Base-by-base conservation (phyloP, 2,797 vertebrate genomes). In the Phyllotis vaccarum region DNA sequence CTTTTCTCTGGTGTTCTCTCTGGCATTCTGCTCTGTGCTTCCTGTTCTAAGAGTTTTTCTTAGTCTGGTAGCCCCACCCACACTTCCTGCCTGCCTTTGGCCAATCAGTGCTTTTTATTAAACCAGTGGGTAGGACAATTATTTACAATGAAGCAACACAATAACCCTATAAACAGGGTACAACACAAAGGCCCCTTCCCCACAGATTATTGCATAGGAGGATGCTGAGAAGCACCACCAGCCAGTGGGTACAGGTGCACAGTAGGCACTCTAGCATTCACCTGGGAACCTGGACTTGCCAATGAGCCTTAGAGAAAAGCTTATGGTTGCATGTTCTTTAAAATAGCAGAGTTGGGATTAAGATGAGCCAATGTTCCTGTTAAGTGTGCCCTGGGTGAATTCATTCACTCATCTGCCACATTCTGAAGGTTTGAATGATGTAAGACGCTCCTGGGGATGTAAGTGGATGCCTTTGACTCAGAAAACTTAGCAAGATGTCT, bases 401-500 rank as follows among this genome's bases (percentile, higher is more conserved):
- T 13, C 12, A 40, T 66, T 49, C 74, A 49, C 34, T 70, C 5
- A 0, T 8, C 49, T 49, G 40, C 49, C n/a, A 21, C 12, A 34
- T 9, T n/a, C 0, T 6, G 4, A 0, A 8, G 56, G 64, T 29
- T 56, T 72, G 62, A 86, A 52, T 68, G 31, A 24, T 0, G 5
- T 24, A 52, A 86, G 31, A 86, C 29, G n/a, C 11, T 52, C 34
- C 52, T 0, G 17, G 7, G 56, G 34, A 49, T 11, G 85, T n/a
- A 56, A 34, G 12, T 40, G 66, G 21, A 31, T 78, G 31, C 29
- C 29, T 37, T 75, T 1, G 56, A 6, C 43, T 46, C 3, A 16
- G 43, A 76, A 17, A 7, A 14, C 66, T 46, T 74, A n/a, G 21
- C 12, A 68, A 62, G 27, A 0, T 49, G 46, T 90, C 16, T 40